Percentiles rank a stretch among this genome's conserved stretches.
phyloP scores from a whole-genome alignment of 2,888 invertebrate genomes.

The Perizoma flavofasciatum region DNA sequence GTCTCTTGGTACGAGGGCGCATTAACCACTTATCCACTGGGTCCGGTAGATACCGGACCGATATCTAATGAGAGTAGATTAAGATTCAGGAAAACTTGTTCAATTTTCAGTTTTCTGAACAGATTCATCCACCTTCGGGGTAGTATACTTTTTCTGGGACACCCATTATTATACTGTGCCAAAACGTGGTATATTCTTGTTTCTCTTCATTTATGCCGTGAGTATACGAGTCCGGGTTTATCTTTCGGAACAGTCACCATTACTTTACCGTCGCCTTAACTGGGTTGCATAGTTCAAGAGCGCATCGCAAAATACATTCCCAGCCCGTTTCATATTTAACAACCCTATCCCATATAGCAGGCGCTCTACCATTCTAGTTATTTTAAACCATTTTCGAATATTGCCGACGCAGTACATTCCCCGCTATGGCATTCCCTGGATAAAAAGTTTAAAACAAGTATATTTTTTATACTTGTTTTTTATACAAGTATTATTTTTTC shows the following conservation, averaged over 20 bases:
- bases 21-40: too few relatives aligned
- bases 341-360: conserved; percentile 8
- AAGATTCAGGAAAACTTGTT: too few relatives aligned
- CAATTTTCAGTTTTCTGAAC: too few relatives aligned
- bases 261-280: conserved; percentile 23
- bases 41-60: too few relatives aligned
- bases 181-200: conserved; percentile 15
- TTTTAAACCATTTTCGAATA: conserved; percentile 24
- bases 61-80: too few relatives aligned
- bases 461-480: too few relatives aligned
- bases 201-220: conserved; percentile 22
- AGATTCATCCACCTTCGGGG: too few relatives aligned
- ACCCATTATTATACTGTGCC: not conserved
- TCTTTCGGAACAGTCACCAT: conserved; percentile 28
- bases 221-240: conserved; percentile 20
- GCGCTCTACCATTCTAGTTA: conserved; percentile 9
- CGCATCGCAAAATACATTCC: conserved; percentile 20
- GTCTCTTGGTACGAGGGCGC: too few relatives aligned
- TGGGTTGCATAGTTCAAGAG: conserved; percentile 26
- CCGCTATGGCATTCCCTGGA: conserved; percentile 1
- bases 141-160: too few relatives aligned
- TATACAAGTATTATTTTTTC: too few relatives aligned
- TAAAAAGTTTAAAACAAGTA: too few relatives aligned
- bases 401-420: conserved; percentile 13
- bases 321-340: conserved; percentile 14